Conservation (phyloP, 30 jellyfish, hydroid and myxozoan genomes). For the Hydra vulgaris region DNA sequence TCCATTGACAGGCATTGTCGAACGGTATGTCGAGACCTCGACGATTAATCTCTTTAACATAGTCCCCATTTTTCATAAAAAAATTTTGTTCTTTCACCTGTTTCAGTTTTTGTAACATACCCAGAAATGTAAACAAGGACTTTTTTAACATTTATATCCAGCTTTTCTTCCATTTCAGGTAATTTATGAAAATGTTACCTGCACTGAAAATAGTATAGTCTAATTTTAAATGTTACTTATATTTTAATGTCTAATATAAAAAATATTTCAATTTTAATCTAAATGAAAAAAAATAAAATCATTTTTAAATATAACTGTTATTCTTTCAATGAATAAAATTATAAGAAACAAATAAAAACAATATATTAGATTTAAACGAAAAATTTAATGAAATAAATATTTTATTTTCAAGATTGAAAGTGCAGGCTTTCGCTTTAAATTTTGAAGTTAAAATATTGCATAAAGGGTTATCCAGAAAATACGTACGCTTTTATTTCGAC, state of each 20-base stretch:
- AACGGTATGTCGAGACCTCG: not conserved
- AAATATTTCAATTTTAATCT: not conserved
- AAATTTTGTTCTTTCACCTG: not conserved
- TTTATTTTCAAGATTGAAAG: no score
- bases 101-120: not conserved
- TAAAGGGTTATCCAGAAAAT: no score
- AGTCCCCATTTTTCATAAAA: not conserved
- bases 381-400: not conserved
- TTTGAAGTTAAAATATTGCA: no score
- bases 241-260: not conserved
- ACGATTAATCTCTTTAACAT: not conserved
- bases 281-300: not conserved
- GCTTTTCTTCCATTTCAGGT: not conserved
- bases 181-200: not conserved
- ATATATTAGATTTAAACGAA: not conserved
- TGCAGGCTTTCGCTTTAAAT: no score
- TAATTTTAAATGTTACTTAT: not conserved
- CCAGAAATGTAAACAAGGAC: not conserved
- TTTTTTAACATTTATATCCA: not conserved
- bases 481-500: no score
- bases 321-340: not conserved
- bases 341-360: not conserved
- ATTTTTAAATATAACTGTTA: not conserved
- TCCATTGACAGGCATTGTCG: not conserved
- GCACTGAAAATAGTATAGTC: not conserved